Conservation (phyloP, 2,113 vertebrate species). For the Myrmecobius fasciatus region DNA sequence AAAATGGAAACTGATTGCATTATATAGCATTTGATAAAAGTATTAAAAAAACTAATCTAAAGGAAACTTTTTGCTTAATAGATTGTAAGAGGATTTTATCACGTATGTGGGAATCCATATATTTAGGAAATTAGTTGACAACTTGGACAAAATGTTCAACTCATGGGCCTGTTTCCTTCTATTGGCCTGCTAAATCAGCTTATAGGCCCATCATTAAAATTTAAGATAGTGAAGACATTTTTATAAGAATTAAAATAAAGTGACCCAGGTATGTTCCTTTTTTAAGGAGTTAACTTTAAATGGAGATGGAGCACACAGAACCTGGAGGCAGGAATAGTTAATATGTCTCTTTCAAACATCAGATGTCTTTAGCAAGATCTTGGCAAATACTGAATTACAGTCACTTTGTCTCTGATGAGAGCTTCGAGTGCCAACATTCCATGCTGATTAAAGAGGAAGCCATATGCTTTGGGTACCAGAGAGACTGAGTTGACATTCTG, state of each 20-base stretch:
- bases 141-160: neutral
- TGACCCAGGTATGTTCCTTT: neutral
- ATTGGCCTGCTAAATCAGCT: neutral
- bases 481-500: conserved; percentile 1
- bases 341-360: conserved; percentile 2
- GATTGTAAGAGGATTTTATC: neutral
- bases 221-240: neutral
- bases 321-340: neutral
- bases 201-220: neutral
- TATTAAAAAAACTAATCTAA: neutral
- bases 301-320: neutral
- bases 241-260: neutral
- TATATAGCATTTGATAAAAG: neutral
- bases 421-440: conserved; percentile 3
- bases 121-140: neutral
- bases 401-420: neutral
- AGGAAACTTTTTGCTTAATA: neutral
- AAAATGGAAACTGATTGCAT: neutral
- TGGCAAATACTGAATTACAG: neutral
- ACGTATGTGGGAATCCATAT: neutral
- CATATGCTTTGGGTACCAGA: conserved; percentile 1
- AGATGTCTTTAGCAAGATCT: conserved; percentile 2
- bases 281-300: neutral
- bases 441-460: conserved; percentile 1
- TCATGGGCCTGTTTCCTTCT: neutral